A percentile compares a stretch with the other conserved stretches of the same genome.
phyloP scores from a whole-genome alignment of 2,113 vertebrate species.

The Heliornis fulica region DNA sequence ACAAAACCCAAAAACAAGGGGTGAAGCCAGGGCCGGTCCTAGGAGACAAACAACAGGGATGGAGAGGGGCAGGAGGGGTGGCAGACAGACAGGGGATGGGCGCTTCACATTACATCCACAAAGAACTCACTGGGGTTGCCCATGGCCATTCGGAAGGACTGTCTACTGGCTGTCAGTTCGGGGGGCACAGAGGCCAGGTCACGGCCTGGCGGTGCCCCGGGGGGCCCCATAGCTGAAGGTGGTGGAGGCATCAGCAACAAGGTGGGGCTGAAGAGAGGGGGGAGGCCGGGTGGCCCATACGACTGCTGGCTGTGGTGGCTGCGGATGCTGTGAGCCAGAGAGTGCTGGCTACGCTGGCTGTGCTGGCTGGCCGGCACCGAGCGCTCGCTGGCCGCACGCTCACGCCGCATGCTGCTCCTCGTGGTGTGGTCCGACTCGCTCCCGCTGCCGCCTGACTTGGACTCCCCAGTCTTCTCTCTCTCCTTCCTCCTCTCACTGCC shows the following conservation, averaged over 20 bases:
- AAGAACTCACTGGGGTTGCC: conserved; percentile 97
- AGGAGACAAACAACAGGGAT: conserved; percentile 36
- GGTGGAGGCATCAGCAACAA: conserved; percentile 82
- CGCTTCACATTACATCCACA: conserved; percentile 95
- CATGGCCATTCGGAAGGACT: conserved; percentile 95
- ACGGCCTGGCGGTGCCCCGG: conserved; percentile 84
- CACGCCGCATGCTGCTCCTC: conserved; percentile 77
- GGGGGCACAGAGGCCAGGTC: conserved; percentile 90
- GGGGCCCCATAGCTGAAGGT: conserved; percentile 75
- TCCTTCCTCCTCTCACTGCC: conserved; percentile 81
- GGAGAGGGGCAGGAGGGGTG: background rate
- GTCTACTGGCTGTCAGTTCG: conserved; percentile 93
- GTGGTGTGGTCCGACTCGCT: conserved; percentile 84
- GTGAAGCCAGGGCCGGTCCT: conserved; percentile 55
- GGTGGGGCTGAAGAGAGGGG: conserved; percentile 84
- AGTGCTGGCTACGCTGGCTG: conserved; percentile 89
- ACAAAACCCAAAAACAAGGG: conserved; percentile 7
- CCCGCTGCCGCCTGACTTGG: conserved; percentile 85
- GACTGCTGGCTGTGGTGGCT: conserved; percentile 85
- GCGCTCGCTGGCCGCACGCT: conserved; percentile 80
- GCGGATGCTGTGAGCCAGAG: conserved; percentile 81
- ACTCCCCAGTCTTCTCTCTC: conserved; percentile 76
- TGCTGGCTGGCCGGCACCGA: conserved; percentile 81
- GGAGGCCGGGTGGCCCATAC: conserved; percentile 76
- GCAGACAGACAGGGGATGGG: conserved; percentile 40